Base-by-base conservation (phyloP, 2,888 invertebrate species). In the Drosophila austrosaltans region DNA sequence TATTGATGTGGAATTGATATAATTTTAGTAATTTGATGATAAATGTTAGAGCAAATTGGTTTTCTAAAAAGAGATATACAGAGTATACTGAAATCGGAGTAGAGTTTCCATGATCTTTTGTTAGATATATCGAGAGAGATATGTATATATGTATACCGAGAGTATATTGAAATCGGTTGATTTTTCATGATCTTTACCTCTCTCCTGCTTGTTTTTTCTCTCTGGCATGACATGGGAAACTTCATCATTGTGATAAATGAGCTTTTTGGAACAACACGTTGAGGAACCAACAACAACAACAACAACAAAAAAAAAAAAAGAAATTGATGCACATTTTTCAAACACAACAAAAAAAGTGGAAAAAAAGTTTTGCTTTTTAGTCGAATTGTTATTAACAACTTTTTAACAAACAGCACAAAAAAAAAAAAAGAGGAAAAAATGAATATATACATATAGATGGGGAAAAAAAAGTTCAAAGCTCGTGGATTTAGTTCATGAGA, bases 241-340 rank as follows among this genome's bases (percentile, higher is more conserved):
- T 80, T 83, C 80, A 80, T 80, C 80, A 80, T 83, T 83, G 76
- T 80, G 80, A 80, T 80, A 80, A 83, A 80, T 80, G 80, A 83
- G 80, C 80, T 81, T 77, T 80, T 66, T 48, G 48, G 48, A 48
- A 48, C 48, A 48, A 48, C 48, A 48, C 48, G 48, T 48, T 57
- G 57, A 39, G 56, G 70, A 65, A 53, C 69, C 63, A 53, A 53
- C 53, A 66, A 61, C 67, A 28, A 39, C 63, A 53, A 53, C 53
- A 69, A 61, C 64, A 25, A 39, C 30, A 32, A 48, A 48, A 48
- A 16, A 16, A 16, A 16, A 16, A n/a, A n/a, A n/a, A n/a, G 16
- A 16, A 67, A 66, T 72, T 69, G 65, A 63, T 66, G 65, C 69
- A 63, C 76, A 70, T 75, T 75, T 75, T 74, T 75, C 76, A 78